Evolutionary conservation across 2,113 vertebrate species (phyloP), one percentile per base, ranked within the genome.

Genomic region (Tapirus terrestris): DNA sequence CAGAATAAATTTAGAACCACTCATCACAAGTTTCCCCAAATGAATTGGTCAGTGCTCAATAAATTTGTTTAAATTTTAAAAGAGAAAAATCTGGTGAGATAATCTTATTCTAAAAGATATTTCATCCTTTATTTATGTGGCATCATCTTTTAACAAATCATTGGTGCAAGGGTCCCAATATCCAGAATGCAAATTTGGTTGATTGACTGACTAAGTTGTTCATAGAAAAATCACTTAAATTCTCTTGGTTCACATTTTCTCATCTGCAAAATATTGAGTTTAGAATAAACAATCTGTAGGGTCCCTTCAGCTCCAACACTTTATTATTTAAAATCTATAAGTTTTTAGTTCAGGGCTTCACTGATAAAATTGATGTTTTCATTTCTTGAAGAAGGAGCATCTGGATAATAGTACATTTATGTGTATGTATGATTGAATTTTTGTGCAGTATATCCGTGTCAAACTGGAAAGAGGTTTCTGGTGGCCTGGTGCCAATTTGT

Each of bases 11-110:
- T 93, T 79, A 80, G 20, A 73, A 29, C 6, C 7, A 48, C 8
- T 56, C 56, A 88, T 70, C 6, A 43, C 5, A 48, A 16, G 17
- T 65, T 89, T 89, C 43, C 33, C 10, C 56, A 36, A 51, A 5
- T 31, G 27, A 91, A 83, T 89, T 63, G 27, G 7, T 58, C 76
- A 43, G 33, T 79, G n/a, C 43, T 94, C 23, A 83, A 48, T 48
- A 89, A 72, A 58, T 36, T 76, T 89, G 10, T 56, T 95, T 87
- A 31, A 56, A 43, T 56, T 79, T 82, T 51, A n/a, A 43, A 72
- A 29, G 7, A 48, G 5, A 14, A 36, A 67, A 72, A 63, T 60
- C 8, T 68, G 16, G 16, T 36, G 75, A 88, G 6, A 13, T 85
- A 75, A 45, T 60, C 12, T 16, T 65, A 53, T n/a, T 80, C 3